phyloP scores from a whole-genome alignment of 2,113 vertebrate genomes.

The Amphiprion ocellaris region DNA sequence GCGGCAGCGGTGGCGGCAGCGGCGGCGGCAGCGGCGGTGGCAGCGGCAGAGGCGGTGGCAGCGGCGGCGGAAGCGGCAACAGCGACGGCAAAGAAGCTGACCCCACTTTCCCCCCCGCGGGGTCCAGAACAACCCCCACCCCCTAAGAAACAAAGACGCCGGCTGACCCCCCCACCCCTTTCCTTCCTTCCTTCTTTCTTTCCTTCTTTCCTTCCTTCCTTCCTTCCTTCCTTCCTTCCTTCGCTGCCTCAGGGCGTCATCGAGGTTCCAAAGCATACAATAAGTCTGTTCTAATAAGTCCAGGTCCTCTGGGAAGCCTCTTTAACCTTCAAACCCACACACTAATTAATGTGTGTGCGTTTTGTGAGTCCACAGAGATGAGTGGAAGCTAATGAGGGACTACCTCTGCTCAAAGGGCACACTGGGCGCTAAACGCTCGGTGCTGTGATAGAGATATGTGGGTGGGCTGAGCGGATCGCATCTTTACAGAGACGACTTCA shows the following conservation, averaged over 20 bases:
- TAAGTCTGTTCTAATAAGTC: constrained; percentile 58
- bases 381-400: constrained; percentile 59
- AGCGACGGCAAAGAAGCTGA: too few relatives aligned
- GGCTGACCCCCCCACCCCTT: too few relatives aligned
- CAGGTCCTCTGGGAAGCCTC: constrained; percentile 49
- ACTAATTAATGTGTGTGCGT: constrained; percentile 54
- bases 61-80: too few relatives aligned
- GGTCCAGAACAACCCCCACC: too few relatives aligned
- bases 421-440: constrained; percentile 28
- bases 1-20: too few relatives aligned
- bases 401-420: constrained; percentile 34
- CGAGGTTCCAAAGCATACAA: constrained; percentile 33
- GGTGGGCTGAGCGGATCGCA: constrained; percentile 7
- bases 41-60: too few relatives aligned
- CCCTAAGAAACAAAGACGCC: too few relatives aligned
- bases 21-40: too few relatives aligned
- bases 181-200: too few relatives aligned
- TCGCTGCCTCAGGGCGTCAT: constrained; percentile 17
- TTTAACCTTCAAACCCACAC: constrained; percentile 68
- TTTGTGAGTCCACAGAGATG: constrained; percentile 53
- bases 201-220: too few relatives aligned
- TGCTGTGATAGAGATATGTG: constrained; percentile 27
- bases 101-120: too few relatives aligned
- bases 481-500: background rate
- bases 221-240: too few relatives aligned